Percentiles rank a stretch among this genome's conserved stretches.
Conservation (phyloP, 2,888 invertebrate genomes). For the Artemia sp. region DNA sequence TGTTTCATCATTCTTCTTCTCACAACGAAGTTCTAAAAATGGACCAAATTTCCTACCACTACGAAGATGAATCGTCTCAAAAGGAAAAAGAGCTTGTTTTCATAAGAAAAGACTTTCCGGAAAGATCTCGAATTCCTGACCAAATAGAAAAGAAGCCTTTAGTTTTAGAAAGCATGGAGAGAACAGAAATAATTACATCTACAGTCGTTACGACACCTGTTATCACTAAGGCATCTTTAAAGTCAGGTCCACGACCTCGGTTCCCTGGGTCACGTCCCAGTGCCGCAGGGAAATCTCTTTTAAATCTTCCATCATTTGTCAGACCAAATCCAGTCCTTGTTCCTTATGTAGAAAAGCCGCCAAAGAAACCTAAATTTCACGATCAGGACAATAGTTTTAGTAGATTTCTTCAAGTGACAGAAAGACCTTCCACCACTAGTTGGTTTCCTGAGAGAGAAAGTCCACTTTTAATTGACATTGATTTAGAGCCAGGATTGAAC, state of each 20-base stretch:
- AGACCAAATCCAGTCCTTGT: constrained; percentile 5
- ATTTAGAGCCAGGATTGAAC: constrained; percentile 5
- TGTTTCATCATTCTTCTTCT: constrained; percentile 49
- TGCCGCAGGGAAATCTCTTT: constrained; percentile 11
- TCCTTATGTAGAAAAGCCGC: constrained; percentile 4
- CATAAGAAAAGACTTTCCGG: constrained; percentile 8
- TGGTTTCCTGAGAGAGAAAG: constrained; percentile 9
- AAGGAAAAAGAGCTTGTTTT: constrained; percentile 5
- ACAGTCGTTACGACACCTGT: neutral
- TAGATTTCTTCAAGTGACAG: neutral
- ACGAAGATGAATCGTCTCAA: constrained; percentile 17
- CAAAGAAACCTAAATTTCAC: neutral
- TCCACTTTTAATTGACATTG: neutral
- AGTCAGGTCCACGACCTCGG: neutral
- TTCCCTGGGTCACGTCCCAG: constrained; percentile 1
- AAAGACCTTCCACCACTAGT: neutral
- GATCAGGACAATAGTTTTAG: neutral
- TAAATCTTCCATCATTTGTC: constrained; percentile 9
- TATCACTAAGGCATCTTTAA: no score
- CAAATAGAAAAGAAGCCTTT: neutral
- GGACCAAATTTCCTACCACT: constrained; percentile 21
- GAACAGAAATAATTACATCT: neutral
- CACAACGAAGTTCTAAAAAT: constrained; percentile 20
- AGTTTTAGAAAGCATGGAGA: neutral
- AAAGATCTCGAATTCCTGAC: neutral